Conservation (phyloP, 2,888 invertebrate species). For the Arenicola marina region DNA sequence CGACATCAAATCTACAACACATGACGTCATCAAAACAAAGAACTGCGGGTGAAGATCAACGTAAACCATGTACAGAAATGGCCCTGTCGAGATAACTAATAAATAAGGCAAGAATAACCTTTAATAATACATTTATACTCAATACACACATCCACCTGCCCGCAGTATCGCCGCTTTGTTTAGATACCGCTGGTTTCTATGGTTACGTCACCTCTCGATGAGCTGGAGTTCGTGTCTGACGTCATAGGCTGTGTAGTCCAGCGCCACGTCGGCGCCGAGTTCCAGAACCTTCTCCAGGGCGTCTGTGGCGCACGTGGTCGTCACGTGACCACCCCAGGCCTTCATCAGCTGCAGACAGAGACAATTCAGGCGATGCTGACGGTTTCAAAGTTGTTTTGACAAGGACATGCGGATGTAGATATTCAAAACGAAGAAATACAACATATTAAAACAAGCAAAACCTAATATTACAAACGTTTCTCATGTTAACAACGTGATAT, state of each 20-base stretch:
- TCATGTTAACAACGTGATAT: no score
- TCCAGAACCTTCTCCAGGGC: conserved; percentile 69
- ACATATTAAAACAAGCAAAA: no score
- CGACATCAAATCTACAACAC: not conserved
- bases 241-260: conserved; percentile 75
- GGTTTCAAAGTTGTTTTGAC: no score
- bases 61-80: no score
- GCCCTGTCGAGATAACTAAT: no score
- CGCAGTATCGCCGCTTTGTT: no score
- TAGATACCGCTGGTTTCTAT: no score
- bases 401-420: no score
- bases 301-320: conserved; percentile 76
- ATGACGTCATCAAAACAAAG: not conserved
- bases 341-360: conserved; percentile 68
- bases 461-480: no score
- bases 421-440: no score
- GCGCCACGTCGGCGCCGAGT: conserved; percentile 73
- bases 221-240: conserved; percentile 67
- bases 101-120: not conserved
- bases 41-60: not conserved
- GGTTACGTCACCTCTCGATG: conserved; percentile 70
- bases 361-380: no score
- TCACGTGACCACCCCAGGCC: conserved; percentile 74
- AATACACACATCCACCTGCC: no score
- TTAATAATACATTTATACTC: not conserved